Conservation (phyloP, 2,113 vertebrate genomes). For the Aspiorhynchus laticeps region DNA sequence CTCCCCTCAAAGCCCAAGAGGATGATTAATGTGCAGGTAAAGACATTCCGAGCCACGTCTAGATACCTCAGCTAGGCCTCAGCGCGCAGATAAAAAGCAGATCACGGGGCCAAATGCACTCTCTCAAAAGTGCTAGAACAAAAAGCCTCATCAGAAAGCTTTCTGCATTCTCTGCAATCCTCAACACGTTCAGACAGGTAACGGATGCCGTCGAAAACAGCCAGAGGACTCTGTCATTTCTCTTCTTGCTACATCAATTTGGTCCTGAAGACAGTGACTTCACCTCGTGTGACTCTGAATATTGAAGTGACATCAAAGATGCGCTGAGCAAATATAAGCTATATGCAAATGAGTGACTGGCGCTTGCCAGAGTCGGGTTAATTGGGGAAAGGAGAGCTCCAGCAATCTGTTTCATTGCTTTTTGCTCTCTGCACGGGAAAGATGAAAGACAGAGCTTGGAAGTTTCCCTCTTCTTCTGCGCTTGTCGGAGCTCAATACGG, state of each 20-base stretch:
- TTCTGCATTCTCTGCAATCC: slow-evolving; percentile 53
- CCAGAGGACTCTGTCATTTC: slow-evolving; percentile 33
- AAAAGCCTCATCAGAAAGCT: slow-evolving; percentile 42
- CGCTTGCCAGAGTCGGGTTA: slow-evolving; percentile 40
- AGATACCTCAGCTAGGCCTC: slow-evolving; percentile 33
- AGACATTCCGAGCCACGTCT: neutral
- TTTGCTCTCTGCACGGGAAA: slow-evolving; percentile 6
- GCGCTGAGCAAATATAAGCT: slow-evolving; percentile 38
- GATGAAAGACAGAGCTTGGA: slow-evolving; percentile 26
- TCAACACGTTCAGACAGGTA: slow-evolving; percentile 53
- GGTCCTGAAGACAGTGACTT: slow-evolving; percentile 46
- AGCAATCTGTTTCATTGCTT: slow-evolving; percentile 11
- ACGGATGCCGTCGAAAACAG: neutral
- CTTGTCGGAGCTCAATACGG: neutral
- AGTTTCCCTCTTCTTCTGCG: neutral
- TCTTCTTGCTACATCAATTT: slow-evolving; percentile 37
- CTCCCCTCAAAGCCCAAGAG: slow-evolving; percentile 26
- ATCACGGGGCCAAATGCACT: slow-evolving; percentile 20
- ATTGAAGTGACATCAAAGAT: slow-evolving; percentile 52
- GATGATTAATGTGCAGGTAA: slow-evolving; percentile 43
- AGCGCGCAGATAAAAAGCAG: slow-evolving; percentile 26
- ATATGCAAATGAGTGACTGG: slow-evolving; percentile 45
- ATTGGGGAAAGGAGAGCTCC: slow-evolving; percentile 20
- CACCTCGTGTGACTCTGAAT: slow-evolving; percentile 30
- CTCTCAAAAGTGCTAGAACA: slow-evolving; percentile 23